Base-by-base conservation (phyloP, 2,888 invertebrate genomes). In the Caenorhabditis auriculariae region DNA sequence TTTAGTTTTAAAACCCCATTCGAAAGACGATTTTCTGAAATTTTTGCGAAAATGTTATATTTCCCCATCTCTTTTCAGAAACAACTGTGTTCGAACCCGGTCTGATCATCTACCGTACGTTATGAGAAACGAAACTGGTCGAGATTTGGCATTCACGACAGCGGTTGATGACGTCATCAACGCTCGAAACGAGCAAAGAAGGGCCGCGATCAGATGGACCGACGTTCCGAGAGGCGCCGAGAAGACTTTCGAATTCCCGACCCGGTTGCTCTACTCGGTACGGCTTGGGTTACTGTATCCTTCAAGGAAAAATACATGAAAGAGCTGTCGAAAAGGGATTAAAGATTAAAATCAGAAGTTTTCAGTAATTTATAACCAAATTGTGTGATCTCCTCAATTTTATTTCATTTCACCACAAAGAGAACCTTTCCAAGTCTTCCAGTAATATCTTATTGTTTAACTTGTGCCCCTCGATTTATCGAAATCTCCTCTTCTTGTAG, bases 91-190 rank as follows among this genome's bases (percentile, higher is more conserved):
- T 1, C 60, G 72, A 23, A 58, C 74, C 3, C 60, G 71, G 9
- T 61, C 72, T 15, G 77, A 95, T 4, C 96, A 96, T 84, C 89
- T 96, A 62, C 95, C 96, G 0, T 96, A 91, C 85, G 90, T 91
- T 9, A 85, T 98, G 60, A 88, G 89, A 78, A 98, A 98, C 84
- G 89, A 91, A 66, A 92, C 93, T 0, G 95, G 95, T 0, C 89
- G 89, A 52, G 86, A 87, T 17, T 85, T 96, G 21, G 88, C 88
- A 85, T 95, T 93, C 84, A 89, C 90, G 60, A 92, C 92, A 29
- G 66, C 60, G 9, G 63, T 69, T 9, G 59, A 58, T 28, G 69
- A 63, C 38, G 55, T 62, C 9, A 37, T 60, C 7, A 56, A 46
- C 2, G 64, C 68, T 2, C 26, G 71, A 27, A 49, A 39, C 17